phyloP scores from a whole-genome alignment of 2,888 invertebrate genomes.

The Ophioninae sp. region DNA sequence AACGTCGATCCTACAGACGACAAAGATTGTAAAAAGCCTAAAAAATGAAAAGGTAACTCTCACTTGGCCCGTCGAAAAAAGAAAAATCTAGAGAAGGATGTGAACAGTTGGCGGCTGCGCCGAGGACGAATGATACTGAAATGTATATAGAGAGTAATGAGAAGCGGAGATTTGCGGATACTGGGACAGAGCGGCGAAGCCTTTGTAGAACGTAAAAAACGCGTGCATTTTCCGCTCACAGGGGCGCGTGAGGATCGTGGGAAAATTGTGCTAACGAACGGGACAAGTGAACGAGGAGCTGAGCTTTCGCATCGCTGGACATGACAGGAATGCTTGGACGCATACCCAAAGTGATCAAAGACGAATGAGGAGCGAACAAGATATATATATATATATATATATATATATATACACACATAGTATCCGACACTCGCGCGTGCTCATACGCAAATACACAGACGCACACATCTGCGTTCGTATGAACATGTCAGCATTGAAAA shows the following conservation, averaged over 20 bases:
- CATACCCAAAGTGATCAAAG: slow-evolving; percentile 58
- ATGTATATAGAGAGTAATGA: slow-evolving; percentile 19
- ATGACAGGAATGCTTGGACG: slow-evolving; percentile 52
- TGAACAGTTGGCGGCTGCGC: not conserved
- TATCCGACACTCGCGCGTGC: too few species aligned
- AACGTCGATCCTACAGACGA: too few species aligned
- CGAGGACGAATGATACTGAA: slow-evolving; percentile 38
- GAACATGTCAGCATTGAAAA: too few species aligned
- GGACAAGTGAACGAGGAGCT: slow-evolving; percentile 48
- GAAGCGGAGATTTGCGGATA: slow-evolving; percentile 44
- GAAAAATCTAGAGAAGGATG: not conserved
- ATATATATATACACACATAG: slow-evolving; percentile 5
- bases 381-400: slow-evolving; percentile 10
- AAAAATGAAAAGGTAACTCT: too few species aligned
- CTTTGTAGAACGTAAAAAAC: slow-evolving; percentile 54
- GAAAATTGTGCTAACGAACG: slow-evolving; percentile 62
- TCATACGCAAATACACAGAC: too few species aligned
- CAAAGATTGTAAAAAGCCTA: too few species aligned
- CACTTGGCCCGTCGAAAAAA: not conserved
- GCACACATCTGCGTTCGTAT: too few species aligned
- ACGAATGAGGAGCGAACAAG: slow-evolving; percentile 25
- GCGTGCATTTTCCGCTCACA: slow-evolving; percentile 59
- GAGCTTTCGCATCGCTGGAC: slow-evolving; percentile 49
- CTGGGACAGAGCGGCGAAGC: slow-evolving; percentile 25
- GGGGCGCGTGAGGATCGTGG: slow-evolving; percentile 57